Percentiles rank a stretch among this genome's conserved stretches.
These are phyloP conservation scores for Aspidiotus rigidus DNA, from an alignment of 2,888 invertebrate genomes.

Conservation along the genomic window DNA sequence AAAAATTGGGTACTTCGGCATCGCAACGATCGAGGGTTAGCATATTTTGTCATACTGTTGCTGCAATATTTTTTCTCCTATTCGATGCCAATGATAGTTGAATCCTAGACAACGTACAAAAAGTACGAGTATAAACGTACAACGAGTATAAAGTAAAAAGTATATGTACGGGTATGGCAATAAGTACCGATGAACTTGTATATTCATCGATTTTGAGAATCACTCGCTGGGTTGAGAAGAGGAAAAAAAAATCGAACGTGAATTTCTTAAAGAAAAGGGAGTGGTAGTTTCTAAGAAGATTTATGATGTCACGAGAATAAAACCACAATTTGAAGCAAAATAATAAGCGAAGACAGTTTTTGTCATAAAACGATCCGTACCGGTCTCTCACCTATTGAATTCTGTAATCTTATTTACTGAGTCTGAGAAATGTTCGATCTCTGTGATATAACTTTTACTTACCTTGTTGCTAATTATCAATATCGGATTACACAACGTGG, in stretches of 20 bases:
- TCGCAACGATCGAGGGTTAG: slow-evolving; percentile 1
- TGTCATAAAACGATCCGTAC: background rate
- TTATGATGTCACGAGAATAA: slow-evolving; percentile 4
- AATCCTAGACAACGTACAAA: background rate
- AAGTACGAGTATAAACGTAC: no score
- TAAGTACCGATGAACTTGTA: no score
- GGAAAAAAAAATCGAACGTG: no score
- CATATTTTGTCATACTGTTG: slow-evolving; percentile 24
- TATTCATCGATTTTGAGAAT: no score
- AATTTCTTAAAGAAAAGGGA: background rate
- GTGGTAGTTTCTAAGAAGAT: background rate
- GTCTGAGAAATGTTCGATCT: no score
- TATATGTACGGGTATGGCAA: no score
- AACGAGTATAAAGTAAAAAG: no score
- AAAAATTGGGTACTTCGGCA: slow-evolving; percentile 11
- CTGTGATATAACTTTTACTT: no score
- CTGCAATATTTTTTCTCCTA: background rate
- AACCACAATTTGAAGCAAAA: background rate
- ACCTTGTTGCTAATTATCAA: no score
- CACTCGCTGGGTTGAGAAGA: no score
- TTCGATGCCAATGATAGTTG: background rate
- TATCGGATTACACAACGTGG: no score
- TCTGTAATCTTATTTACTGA: background rate
- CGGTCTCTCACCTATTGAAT: background rate
- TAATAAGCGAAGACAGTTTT: slow-evolving; percentile 2